phyloP scores from a whole-genome alignment of 2,797 vertebrate species.

The Pangasius macronema region DNA sequence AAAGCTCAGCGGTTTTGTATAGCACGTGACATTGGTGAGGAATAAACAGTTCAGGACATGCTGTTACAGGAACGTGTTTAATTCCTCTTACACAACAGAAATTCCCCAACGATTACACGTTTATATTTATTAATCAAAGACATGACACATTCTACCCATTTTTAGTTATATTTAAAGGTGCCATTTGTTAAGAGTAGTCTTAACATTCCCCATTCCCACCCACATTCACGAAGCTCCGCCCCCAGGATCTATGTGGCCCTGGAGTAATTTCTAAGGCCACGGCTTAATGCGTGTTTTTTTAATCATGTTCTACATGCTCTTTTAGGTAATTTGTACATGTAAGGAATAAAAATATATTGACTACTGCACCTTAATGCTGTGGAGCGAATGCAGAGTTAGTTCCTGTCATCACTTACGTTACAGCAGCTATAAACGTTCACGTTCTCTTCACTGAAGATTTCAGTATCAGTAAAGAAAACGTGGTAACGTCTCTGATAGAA shows the following conservation, averaged over 20 bases:
- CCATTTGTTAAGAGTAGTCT: background rate
- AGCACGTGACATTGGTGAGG: background rate
- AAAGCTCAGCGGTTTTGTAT: background rate
- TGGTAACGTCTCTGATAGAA: background rate
- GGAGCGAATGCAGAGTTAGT: background rate
- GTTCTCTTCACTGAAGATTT: background rate
- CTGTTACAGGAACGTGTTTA: background rate
- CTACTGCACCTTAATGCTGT: background rate
- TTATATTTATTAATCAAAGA: background rate
- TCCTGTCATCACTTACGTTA: background rate
- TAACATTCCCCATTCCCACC: background rate
- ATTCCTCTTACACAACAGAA: background rate
- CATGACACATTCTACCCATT: background rate
- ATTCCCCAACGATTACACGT: background rate
- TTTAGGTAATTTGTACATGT: background rate
- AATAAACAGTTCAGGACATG: background rate
- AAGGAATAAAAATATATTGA: background rate
- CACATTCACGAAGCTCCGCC: background rate
- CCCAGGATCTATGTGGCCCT: background rate
- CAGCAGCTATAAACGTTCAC: background rate
- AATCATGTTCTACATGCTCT: background rate
- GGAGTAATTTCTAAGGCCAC: too few species aligned
- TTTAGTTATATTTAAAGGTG: background rate
- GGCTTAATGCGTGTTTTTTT: too few species aligned
- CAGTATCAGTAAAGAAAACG: background rate